Base-by-base conservation (phyloP, 2,113 vertebrate genomes). In the Ursus arctos region DNA sequence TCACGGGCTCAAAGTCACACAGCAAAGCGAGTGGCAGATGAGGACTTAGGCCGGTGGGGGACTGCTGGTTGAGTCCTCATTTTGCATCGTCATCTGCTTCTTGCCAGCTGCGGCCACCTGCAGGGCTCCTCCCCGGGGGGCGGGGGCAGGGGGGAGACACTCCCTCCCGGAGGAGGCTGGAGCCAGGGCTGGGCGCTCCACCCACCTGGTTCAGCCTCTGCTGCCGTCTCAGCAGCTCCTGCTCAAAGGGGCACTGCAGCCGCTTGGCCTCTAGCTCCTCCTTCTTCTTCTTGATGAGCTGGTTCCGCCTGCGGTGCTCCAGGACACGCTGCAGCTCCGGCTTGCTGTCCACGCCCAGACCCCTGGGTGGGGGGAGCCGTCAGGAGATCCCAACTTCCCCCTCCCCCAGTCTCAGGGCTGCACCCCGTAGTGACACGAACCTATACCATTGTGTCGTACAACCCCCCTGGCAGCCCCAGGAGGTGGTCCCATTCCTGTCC, bases 261-360 rank as follows among this genome's bases (percentile, higher is more conserved):
- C 98, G 99, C 96, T 99, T 99, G 87, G 99, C 99, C 61, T 99
- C 99, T 21, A 99, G 99, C 90, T 99, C 99, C 85, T 99, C 99
- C 88, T 99, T 99, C 98, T 99, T 99, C 98, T 99, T 99, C 87
- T 98, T 99, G 89, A 99, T 99, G 98, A 99, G 92, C 98, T 99
- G 99, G 96, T 99, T 99, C 97, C 99, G 97, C 72, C 99, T 99
- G 40, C 99, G 99, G 61, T 99, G 99, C 97, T 99, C 99, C 0
- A 99, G 98, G 47, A 99, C 99, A 0, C 99, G 98, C 98, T 99
- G 99, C 79, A 99, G 99, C 98, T 99, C 99, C 0, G 99, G 99
- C 96, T 99, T 99, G 97, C 97, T 99, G 95, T 99, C 99, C 97
- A 99, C 95, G 0, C 99, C 90, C 19, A 98, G 55, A 61, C 99